These are phyloP conservation scores for Nannospalax galili DNA, from an alignment of 2,113 vertebrate species.

Conservation along the genomic window DNA sequence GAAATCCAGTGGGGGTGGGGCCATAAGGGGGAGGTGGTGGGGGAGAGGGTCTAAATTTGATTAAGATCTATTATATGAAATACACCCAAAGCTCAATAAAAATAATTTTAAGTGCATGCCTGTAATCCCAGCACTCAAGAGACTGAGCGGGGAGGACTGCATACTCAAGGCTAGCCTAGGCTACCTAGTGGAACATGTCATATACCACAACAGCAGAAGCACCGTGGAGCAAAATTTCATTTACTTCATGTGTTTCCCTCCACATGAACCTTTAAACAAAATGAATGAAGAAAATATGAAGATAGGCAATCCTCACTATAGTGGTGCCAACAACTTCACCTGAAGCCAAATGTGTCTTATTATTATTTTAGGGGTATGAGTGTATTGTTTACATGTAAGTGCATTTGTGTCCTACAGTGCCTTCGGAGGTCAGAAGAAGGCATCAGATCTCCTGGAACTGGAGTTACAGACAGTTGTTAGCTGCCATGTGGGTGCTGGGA, in stretches of 20 bases:
- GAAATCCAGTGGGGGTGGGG: too few species aligned
- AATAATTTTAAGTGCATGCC: background rate
- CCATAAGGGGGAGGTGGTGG: too few species aligned
- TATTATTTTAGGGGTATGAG: too few species aligned
- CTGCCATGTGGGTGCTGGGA: too few species aligned
- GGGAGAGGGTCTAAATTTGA: too few species aligned
- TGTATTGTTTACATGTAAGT: too few species aligned
- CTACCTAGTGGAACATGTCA: background rate
- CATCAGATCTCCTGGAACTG: too few species aligned
- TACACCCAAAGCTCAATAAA: too few species aligned
- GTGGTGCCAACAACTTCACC: background rate
- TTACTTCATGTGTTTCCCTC: background rate
- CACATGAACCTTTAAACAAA: background rate
- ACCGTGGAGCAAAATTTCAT: background rate
- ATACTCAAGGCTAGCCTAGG: background rate
- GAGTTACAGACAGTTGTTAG: too few species aligned
- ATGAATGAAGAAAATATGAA: background rate
- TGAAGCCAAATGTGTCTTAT: background rate
- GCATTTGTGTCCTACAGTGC: too few species aligned
- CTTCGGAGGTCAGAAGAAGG: too few species aligned
- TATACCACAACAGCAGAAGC: background rate
- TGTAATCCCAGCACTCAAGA: background rate
- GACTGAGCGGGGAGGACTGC: background rate
- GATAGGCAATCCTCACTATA: background rate
- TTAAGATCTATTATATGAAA: too few species aligned